Conservation (phyloP, 2,888 invertebrate genomes). For the Agonopterix alstromeriana region DNA sequence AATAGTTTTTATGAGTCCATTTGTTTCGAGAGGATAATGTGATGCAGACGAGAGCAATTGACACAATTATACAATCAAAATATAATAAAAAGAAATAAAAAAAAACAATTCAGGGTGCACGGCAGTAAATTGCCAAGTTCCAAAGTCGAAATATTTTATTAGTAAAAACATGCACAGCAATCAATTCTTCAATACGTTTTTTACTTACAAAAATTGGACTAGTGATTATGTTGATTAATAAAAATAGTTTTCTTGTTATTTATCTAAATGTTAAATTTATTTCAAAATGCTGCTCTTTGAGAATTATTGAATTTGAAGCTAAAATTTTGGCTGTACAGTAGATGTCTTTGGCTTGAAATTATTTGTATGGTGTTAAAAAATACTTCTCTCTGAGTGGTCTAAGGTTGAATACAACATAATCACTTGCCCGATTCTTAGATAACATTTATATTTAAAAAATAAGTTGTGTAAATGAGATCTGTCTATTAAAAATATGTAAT, state of each 20-base stretch:
- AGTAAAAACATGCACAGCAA: constrained; percentile 21
- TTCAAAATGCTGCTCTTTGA: constrained; percentile 18
- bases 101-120: too few relatives aligned
- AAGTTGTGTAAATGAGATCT: constrained; percentile 58
- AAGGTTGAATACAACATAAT: constrained; percentile 25
- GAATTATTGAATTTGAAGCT: constrained; percentile 38
- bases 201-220: constrained; percentile 24
- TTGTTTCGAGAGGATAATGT: too few relatives aligned
- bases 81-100: too few relatives aligned
- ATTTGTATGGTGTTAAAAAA: constrained; percentile 43
- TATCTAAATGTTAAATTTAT: neutral
- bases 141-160: too few relatives aligned
- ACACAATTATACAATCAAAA: too few relatives aligned
- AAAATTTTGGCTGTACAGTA: constrained; percentile 66
- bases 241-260: constrained; percentile 1
- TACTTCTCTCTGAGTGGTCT: constrained; percentile 21
- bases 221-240: constrained; percentile 29
- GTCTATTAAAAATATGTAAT: constrained; percentile 19
- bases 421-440: constrained; percentile 41
- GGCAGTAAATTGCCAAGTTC: too few relatives aligned
- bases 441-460: constrained; percentile 59
- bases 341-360: constrained; percentile 59
- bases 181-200: constrained; percentile 32
- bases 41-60: too few relatives aligned
- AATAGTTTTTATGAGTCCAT: neutral